A percentile compares a stretch with the other conserved stretches of the same genome.
Evolutionary conservation across 2,113 vertebrate genomes (phyloP).

Genomic region (Todiramphus saurophagus): DNA sequence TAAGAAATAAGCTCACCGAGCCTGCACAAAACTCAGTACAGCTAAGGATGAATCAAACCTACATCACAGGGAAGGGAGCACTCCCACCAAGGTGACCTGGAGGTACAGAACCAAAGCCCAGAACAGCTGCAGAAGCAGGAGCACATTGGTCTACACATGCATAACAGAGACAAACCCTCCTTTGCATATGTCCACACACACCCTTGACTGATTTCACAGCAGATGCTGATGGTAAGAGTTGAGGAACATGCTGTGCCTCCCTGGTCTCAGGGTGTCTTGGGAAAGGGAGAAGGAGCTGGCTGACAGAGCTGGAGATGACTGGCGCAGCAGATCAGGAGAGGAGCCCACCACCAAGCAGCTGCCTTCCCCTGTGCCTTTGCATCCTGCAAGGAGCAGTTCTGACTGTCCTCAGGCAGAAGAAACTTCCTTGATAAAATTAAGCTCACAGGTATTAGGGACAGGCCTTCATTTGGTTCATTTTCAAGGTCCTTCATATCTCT

Average conservation of each 20-base stretch:
- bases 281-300: not conserved
- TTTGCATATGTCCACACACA: accelerated
- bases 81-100: accelerated
- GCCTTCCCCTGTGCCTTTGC: not conserved
- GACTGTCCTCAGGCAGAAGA: conserved; percentile 1
- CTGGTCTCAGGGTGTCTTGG: not conserved
- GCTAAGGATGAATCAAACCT: not conserved
- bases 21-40: not conserved
- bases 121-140: not conserved
- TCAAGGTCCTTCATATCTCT: conserved; percentile 46
- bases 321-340: not conserved
- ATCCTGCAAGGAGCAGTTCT: not conserved
- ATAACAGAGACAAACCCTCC: not conserved
- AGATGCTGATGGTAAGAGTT: accelerated
- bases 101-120: not conserved
- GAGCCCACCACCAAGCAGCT: not conserved
- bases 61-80: accelerated
- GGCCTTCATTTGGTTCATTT: conserved; percentile 37
- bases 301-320: not conserved
- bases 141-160: accelerated
- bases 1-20: not conserved
- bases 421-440: conserved; percentile 18
- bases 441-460: not conserved
- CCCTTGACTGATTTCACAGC: accelerated
- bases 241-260: accelerated